Conservation (phyloP, 2,888 invertebrate genomes). For the Caenorhabditis doughertyi region DNA sequence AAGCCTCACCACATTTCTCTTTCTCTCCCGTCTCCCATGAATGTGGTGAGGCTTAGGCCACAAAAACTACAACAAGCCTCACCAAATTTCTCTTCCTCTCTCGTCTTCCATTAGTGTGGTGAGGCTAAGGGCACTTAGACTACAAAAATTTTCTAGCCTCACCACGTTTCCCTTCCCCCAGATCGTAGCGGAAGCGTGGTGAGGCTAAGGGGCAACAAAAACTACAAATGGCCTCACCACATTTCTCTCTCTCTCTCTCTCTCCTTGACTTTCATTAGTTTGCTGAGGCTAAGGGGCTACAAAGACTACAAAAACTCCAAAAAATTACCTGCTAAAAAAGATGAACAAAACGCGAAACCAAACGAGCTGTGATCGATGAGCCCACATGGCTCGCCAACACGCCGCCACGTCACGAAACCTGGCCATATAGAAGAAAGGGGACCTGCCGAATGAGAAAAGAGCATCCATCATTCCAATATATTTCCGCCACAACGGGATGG, state of each 20-base stretch:
- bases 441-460: conserved; percentile 77
- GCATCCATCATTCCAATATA: conserved; percentile 83
- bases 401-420: conserved; percentile 72
- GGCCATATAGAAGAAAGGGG: conserved; percentile 79
- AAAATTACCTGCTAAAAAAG: conserved; percentile 76
- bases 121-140: no score
- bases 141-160: no score
- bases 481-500: conserved; percentile 83
- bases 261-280: no score
- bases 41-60: no score
- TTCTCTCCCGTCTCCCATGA: no score
- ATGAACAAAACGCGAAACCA: conserved; percentile 96
- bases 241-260: no score
- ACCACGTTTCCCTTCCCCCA: neutral
- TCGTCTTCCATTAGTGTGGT: no score
- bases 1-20: neutral
- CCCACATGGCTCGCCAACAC: conserved; percentile 76
- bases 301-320: neutral
- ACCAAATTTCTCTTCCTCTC: neutral
- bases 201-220: no score
- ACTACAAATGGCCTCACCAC: no score
- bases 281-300: no score
- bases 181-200: no score
- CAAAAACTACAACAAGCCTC: no score
- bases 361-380: conserved; percentile 91